A percentile compares a stretch with the other conserved stretches of the same genome.
These are phyloP conservation scores for Myotis lucifugus DNA, from an alignment of 2,113 vertebrate genomes.

Conservation along the genomic window DNA sequence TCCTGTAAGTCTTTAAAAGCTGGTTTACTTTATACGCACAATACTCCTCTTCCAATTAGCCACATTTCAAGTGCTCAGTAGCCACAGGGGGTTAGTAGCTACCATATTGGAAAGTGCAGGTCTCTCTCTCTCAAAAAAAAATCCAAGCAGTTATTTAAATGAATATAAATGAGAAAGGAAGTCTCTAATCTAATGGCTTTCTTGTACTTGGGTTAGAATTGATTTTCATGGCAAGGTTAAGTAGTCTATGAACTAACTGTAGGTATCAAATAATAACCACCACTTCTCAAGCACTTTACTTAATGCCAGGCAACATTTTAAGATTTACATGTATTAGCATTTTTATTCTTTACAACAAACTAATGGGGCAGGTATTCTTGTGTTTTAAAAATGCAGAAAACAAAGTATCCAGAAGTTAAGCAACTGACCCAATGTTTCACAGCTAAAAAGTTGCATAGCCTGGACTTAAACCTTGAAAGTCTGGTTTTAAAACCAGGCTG, in stretches of 20 bases:
- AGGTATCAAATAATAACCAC: not conserved
- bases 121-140: not conserved
- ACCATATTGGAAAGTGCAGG: not conserved
- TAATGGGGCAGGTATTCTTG: not conserved
- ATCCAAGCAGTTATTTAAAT: not conserved
- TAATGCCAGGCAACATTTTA: not conserved
- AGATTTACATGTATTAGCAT: not conserved
- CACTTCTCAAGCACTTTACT: not conserved
- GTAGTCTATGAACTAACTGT: not conserved
- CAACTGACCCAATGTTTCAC: constrained; percentile 2
- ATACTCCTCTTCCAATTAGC: not conserved
- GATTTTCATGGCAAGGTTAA: not conserved
- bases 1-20: not conserved
- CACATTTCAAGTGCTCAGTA: not conserved
- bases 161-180: not conserved
- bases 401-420: not conserved
- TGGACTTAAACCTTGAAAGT: not conserved
- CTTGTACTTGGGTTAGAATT: not conserved
- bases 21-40: not conserved
- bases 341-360: not conserved
- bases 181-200: not conserved
- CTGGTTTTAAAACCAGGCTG: not conserved
- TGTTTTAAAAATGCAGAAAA: not conserved
- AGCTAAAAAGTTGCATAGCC: not conserved
- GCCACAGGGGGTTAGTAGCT: not conserved